These are phyloP conservation scores for Yponomeuta cagnagella DNA, from an alignment of 2,888 invertebrate species.

Conservation along the genomic window DNA sequence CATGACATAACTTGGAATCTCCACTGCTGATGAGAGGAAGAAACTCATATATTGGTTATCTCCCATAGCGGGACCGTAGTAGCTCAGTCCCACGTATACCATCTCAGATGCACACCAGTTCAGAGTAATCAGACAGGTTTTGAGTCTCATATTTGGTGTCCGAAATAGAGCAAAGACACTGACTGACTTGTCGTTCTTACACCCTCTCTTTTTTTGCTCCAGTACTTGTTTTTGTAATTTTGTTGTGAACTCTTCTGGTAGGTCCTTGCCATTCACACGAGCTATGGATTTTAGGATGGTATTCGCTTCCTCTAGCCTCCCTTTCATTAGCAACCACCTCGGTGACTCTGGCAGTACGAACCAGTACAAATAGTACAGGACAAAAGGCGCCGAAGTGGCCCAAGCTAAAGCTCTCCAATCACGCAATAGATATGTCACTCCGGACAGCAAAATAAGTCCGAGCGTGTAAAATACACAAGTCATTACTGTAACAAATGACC, in stretches of 20 bases:
- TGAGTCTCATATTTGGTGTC: conserved; percentile 92
- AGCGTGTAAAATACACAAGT: conserved; percentile 93
- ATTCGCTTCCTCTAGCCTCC: conserved; percentile 87
- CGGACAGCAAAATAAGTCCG: conserved; percentile 88
- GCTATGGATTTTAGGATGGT: conserved; percentile 86
- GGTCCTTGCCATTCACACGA: conserved; percentile 82
- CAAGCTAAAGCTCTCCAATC: conserved; percentile 89
- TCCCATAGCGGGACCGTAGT: conserved; percentile 92
- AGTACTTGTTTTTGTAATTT: conserved; percentile 84
- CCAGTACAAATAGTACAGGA: conserved; percentile 89
- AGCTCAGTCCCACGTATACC: conserved; percentile 93
- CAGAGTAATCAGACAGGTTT: conserved; percentile 88
- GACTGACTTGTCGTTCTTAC: conserved; percentile 44
- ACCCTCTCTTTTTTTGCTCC: conserved; percentile 76
- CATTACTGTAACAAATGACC: conserved; percentile 94
- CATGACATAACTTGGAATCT: conserved; percentile 90
- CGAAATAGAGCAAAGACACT: conserved; percentile 81
- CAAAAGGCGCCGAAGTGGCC: conserved; percentile 89
- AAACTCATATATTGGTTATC: conserved; percentile 93
- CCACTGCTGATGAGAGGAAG: conserved; percentile 89
- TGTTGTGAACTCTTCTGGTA: conserved; percentile 83
- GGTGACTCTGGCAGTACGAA: conserved; percentile 93
- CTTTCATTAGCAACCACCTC: conserved; percentile 91
- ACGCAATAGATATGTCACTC: conserved; percentile 88
- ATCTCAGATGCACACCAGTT: conserved; percentile 96